A percentile compares a stretch with the other conserved stretches of the same genome.
These are phyloP conservation scores for Peromyscus aztecus DNA, from an alignment of 2,797 vertebrate species.

Conservation along the genomic window DNA sequence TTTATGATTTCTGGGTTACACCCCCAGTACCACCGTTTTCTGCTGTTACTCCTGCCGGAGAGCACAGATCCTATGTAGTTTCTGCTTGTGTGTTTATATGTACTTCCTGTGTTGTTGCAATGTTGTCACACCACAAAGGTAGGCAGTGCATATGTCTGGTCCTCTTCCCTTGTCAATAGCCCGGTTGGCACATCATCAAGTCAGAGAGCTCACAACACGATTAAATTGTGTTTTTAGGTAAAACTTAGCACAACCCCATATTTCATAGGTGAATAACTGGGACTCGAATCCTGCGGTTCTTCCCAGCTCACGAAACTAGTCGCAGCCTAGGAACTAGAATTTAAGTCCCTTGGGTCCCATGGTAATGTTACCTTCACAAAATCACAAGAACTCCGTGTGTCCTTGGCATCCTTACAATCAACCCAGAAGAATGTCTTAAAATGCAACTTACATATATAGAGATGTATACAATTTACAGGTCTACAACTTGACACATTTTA, in stretches of 20 bases:
- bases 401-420: not conserved
- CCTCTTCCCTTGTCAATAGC: not conserved
- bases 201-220: not conserved
- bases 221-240: not conserved
- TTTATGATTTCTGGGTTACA: not conserved
- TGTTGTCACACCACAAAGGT: not conserved
- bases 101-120: not conserved
- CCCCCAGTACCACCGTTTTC: not conserved
- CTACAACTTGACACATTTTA: not conserved
- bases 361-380: not conserved
- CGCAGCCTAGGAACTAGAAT: not conserved
- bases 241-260: not conserved
- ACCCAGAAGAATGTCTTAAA: not conserved
- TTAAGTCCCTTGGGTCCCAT: not conserved
- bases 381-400: not conserved
- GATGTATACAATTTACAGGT: not conserved
- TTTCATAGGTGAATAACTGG: not conserved
- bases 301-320: not conserved
- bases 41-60: not conserved
- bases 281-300: not conserved
- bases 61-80: not conserved
- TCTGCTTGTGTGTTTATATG: not conserved
- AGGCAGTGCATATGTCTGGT: not conserved
- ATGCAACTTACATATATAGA: not conserved
- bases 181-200: not conserved